These are phyloP conservation scores for Homarus gammarus DNA, from an alignment of 2,888 invertebrate genomes.

Conservation along the genomic window DNA sequence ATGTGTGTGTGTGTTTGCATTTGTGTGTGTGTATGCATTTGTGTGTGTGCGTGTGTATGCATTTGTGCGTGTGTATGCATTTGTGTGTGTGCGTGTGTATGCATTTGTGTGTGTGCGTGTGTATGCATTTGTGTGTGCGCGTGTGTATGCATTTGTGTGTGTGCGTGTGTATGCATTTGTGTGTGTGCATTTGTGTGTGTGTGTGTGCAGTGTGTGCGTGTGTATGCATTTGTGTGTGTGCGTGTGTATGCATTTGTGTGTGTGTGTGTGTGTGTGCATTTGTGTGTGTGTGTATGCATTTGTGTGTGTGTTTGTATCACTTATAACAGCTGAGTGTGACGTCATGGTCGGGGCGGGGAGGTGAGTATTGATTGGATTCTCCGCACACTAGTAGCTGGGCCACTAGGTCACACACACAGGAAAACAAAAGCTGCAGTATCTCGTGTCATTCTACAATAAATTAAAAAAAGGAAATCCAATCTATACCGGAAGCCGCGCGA, in stretches of 20 bases:
- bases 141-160: too few species aligned
- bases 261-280: background rate
- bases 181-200: slow-evolving; percentile 2
- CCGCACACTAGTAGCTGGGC: background rate
- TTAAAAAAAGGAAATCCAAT: background rate
- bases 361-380: background rate
- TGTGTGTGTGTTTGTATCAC: background rate
- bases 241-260: background rate
- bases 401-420: background rate
- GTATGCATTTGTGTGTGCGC: background rate
- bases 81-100: slow-evolving; percentile 16
- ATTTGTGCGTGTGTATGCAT: slow-evolving; percentile 4
- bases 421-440: too few species aligned
- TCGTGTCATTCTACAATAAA: background rate
- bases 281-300: background rate
- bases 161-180: background rate
- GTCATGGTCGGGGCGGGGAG: background rate
- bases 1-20: slow-evolving; percentile 35
- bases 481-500: background rate
- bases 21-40: slow-evolving; percentile 15
- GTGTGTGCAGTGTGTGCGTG: slow-evolving; percentile 2
- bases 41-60: slow-evolving; percentile 10
- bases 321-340: background rate
- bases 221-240: background rate
- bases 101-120: background rate